Percentiles rank a stretch among this genome's conserved stretches.
Evolutionary conservation across 2,888 invertebrate species (phyloP).

Genomic region (Drosophila acutilabella): DNA sequence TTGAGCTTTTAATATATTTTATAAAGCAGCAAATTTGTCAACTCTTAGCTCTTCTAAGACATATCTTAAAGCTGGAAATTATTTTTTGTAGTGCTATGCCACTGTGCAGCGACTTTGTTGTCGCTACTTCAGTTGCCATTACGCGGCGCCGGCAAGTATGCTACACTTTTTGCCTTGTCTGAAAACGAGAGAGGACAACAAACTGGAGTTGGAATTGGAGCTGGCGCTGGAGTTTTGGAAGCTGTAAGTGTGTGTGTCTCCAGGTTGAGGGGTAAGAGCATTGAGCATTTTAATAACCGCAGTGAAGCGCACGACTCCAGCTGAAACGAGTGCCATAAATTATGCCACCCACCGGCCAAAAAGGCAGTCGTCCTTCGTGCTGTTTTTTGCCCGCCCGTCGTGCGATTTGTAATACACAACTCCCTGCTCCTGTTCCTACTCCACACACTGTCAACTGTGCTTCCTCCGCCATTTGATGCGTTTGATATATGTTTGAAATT

Average conservation of each 20-base stretch:
- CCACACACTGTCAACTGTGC: slow-evolving; percentile 67
- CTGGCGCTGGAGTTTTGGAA: slow-evolving; percentile 20
- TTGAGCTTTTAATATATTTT: too few relatives aligned
- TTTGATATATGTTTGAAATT: slow-evolving; percentile 72
- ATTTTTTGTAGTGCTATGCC: background rate
- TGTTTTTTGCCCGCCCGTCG: slow-evolving; percentile 71
- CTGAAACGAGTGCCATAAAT: slow-evolving; percentile 70
- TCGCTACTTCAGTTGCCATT: slow-evolving; percentile 75
- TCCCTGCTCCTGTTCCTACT: background rate
- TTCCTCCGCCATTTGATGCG: slow-evolving; percentile 66
- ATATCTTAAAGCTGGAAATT: background rate
- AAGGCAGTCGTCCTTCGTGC: slow-evolving; percentile 57
- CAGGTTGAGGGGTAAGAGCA: slow-evolving; percentile 74
- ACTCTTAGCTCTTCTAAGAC: background rate
- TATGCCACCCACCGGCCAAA: slow-evolving; percentile 76
- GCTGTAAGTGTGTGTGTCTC: slow-evolving; percentile 7
- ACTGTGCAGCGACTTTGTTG: slow-evolving; percentile 46
- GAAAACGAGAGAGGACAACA: slow-evolving; percentile 39
- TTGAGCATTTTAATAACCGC: slow-evolving; percentile 79
- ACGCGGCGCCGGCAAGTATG: slow-evolving; percentile 70
- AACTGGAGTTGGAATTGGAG: slow-evolving; percentile 24
- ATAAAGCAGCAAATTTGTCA: too few relatives aligned
- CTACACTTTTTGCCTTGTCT: slow-evolving; percentile 73
- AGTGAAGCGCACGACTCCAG: slow-evolving; percentile 52
- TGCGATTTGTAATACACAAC: slow-evolving; percentile 82